Evolutionary conservation across 2,113 vertebrate species (phyloP), one percentile per base, ranked within the genome.

Genomic region (Melanotaenia duboulayi): DNA sequence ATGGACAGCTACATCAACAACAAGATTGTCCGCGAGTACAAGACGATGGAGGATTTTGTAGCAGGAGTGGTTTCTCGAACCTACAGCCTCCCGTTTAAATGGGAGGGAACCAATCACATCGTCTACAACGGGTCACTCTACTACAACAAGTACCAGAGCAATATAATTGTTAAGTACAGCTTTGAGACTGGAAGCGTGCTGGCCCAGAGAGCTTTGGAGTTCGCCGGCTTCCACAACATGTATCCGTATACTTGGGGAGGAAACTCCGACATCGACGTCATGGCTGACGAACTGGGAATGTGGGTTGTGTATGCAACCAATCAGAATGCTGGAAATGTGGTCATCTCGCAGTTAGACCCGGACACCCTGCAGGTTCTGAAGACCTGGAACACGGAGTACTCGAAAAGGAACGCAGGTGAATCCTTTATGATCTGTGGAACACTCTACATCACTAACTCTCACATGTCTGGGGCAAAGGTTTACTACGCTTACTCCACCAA

Each of bases 371-470:
- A 99, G 71, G 96, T 98, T 58, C 92, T 94, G 78, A 95, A 96
- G 90, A 99, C 95, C 54, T 99, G 97, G 97, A 98, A 92, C 91
- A 99, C 98, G 0, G 98, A 97, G 58, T 99, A 99, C 76, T 97
- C 98, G 61, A 99, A 99, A 77, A 95, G 98, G 78, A 99, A 98
- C 3, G 98, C 98, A 0, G 98, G 98, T 0, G 97, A 99, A 48
- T 97, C 98, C 0, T 99, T 99, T 89, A 99, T 99, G 97, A 99
- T 99, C 91, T 99, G 97, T 11, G 98, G 97, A 61, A 99, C 96
- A 6, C 91, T 99, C 25, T 99, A 99, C 0, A 96, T 99, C 78
- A 99, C 97, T 80, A 99, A 99, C 78, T 98, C 97, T 0, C 98
- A 99, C 88, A 88, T 99, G 87, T 98, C 97, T 0, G 98, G 98